These are phyloP conservation scores for Argya squamiceps DNA, from an alignment of 2,797 vertebrate genomes.

Conservation along the genomic window DNA sequence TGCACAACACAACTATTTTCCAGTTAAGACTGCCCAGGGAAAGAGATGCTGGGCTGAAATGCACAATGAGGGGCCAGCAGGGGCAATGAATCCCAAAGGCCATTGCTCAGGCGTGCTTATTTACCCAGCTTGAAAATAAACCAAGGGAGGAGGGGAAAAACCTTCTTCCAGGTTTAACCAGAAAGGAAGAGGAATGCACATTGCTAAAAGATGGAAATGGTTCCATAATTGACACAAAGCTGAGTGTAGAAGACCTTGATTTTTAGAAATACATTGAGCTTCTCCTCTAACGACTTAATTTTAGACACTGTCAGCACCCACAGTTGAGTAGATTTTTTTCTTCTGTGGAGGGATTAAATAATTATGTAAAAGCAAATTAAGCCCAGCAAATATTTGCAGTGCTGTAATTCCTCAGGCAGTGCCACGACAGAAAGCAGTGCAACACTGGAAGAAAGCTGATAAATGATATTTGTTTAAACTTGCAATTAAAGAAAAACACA, in stretches of 20 bases:
- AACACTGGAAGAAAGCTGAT: not conserved
- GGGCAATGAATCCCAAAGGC: not conserved
- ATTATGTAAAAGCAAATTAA: not conserved
- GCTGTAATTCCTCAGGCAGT: not conserved
- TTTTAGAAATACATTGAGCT: not conserved
- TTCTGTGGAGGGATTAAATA: not conserved
- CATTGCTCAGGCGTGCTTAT: not conserved
- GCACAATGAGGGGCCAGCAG: not conserved
- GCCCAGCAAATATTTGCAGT: slow-evolving; percentile 16
- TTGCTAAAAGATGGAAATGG: not conserved
- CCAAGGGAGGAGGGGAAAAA: not conserved
- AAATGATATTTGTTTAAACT: not conserved
- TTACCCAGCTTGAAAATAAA: not conserved
- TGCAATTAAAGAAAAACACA: not conserved
- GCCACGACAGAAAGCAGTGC: not conserved
- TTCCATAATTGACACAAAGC: not conserved
- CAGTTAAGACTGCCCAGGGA: not conserved
- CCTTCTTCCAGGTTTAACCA: not conserved
- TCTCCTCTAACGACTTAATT: not conserved
- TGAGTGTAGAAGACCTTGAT: not conserved
- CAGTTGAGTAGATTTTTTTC: not conserved
- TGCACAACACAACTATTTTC: not conserved
- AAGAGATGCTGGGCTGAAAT: not conserved
- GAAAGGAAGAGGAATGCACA: not conserved
- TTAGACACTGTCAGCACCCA: not conserved